Evolutionary conservation across 2,888 invertebrate species (phyloP).

Genomic region (Tuberolachnus salignus): DNA sequence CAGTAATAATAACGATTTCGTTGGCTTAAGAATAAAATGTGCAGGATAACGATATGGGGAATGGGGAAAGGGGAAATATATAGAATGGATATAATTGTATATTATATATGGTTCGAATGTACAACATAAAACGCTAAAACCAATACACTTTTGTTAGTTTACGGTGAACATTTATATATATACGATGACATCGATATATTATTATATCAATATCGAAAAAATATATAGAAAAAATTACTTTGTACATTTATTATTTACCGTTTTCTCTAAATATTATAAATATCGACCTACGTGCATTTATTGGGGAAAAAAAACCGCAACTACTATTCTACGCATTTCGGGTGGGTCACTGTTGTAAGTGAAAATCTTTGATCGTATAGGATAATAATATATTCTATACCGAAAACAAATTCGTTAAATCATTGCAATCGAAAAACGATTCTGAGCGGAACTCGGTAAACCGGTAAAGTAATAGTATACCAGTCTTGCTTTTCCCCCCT

Average conservation of each 20-base stretch:
- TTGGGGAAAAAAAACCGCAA: too few relatives aligned
- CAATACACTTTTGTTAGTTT: slow-evolving; percentile 45
- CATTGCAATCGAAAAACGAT: too few relatives aligned
- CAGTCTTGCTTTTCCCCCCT: too few relatives aligned
- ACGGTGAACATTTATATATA: background rate
- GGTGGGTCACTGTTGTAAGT: too few relatives aligned
- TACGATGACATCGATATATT: background rate
- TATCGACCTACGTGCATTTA: background rate
- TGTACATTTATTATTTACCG: background rate
- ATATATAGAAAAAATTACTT: slow-evolving; percentile 28
- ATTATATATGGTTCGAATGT: background rate
- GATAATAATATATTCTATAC: too few relatives aligned
- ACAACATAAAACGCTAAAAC: slow-evolving; percentile 28
- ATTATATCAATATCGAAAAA: slow-evolving; percentile 8
- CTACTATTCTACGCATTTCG: too few relatives aligned
- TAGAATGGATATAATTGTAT: background rate
- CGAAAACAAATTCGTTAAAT: too few relatives aligned
- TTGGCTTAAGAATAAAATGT: slow-evolving; percentile 21
- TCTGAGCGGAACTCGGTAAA: too few relatives aligned
- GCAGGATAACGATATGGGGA: background rate
- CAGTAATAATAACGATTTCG: background rate
- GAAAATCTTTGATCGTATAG: too few relatives aligned
- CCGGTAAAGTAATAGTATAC: too few relatives aligned
- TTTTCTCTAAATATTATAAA: slow-evolving; percentile 31
- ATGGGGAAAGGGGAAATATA: background rate